A percentile compares a stretch with the other conserved stretches of the same genome.
phyloP scores from a whole-genome alignment of 2,797 vertebrate genomes.

The Danio albolineatus region DNA sequence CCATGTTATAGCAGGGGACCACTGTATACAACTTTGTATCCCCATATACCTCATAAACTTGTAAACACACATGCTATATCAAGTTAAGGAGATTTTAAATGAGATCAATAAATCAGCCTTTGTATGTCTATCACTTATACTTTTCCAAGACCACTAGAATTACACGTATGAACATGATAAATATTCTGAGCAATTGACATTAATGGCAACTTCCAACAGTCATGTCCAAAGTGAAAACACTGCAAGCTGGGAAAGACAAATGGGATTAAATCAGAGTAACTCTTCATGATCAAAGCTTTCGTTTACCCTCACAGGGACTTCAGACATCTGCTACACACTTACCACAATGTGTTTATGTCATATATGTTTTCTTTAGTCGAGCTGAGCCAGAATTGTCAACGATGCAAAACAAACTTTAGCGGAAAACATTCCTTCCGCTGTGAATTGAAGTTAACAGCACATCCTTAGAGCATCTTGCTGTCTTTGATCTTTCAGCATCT shows the following conservation, averaged over 20 bases:
- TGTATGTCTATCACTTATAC: no score
- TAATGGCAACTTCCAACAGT: not conserved
- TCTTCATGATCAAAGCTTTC: constrained; percentile 47
- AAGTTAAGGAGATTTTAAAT: no score
- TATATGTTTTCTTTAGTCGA: constrained; percentile 8
- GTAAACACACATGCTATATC: no score
- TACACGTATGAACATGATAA: no score
- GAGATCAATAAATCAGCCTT: no score
- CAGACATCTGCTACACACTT: not conserved
- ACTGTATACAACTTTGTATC: no score
- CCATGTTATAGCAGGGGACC: no score
- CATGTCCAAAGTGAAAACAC: not conserved
- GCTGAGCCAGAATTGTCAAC: not conserved
- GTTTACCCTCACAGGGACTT: constrained; percentile 16
- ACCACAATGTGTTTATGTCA: not conserved
- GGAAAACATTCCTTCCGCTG: not conserved
- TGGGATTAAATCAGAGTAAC: constrained; percentile 28
- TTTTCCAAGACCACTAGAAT: no score
- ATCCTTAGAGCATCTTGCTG: no score
- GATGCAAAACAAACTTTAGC: not conserved
- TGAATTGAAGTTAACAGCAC: constrained; percentile 17
- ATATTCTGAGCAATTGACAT: no score
- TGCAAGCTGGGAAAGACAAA: constrained; percentile 11
- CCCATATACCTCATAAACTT: no score
- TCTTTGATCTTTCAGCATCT: constrained; percentile 53